These are phyloP conservation scores for Chirona hameri DNA, from an alignment of 2,888 invertebrate genomes.

Conservation along the genomic window DNA sequence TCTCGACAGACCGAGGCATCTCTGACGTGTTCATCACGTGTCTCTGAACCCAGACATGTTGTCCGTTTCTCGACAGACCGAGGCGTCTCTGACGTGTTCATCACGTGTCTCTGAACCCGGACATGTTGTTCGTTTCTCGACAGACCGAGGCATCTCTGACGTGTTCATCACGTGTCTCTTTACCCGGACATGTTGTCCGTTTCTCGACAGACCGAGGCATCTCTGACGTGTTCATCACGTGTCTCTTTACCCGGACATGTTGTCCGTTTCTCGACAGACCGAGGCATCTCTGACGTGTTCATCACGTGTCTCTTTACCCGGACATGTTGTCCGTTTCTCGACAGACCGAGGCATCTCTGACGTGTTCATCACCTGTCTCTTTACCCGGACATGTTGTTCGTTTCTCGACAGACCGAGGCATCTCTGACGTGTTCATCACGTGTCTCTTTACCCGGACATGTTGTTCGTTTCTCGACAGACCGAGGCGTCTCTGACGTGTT, in stretches of 20 bases:
- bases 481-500: constrained; percentile 60
- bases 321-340: neutral
- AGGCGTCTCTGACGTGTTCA: constrained; percentile 60
- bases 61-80: constrained; percentile 43
- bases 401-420: constrained; percentile 48
- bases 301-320: constrained; percentile 58
- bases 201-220: constrained; percentile 52
- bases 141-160: constrained; percentile 55
- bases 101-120: constrained; percentile 57
- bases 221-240: constrained; percentile 64
- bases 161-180: constrained; percentile 64
- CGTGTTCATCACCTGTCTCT: constrained; percentile 64
- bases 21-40: constrained; percentile 66
- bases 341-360: constrained; percentile 55
- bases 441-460: constrained; percentile 49
- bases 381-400: too few relatives aligned
- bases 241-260: constrained; percentile 45
- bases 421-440: constrained; percentile 64
- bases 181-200: too few relatives aligned
- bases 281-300: constrained; percentile 60
- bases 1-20: constrained; percentile 52
- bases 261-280: constrained; percentile 41
- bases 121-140: neutral
- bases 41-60: constrained; percentile 40
- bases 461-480: constrained; percentile 39